These are phyloP conservation scores for Tautogolabrus adspersus DNA, from an alignment of 2,113 vertebrate species.

Conservation along the genomic window DNA sequence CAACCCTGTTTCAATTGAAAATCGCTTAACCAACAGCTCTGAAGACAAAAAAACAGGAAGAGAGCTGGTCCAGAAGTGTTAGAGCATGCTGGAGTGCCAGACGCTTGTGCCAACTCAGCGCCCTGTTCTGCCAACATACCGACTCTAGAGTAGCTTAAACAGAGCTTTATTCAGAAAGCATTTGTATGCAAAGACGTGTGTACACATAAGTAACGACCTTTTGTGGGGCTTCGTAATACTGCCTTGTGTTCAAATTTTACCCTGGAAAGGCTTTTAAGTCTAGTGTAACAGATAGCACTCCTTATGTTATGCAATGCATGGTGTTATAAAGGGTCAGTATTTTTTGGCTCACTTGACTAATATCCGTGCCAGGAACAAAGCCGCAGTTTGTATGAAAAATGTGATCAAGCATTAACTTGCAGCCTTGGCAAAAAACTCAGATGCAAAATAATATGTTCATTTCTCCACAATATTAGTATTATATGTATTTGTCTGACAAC, in stretches of 20 bases:
- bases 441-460: neutral
- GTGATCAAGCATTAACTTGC: neutral
- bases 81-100: constrained; percentile 37
- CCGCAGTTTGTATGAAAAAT: too few relatives aligned
- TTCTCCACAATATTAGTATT: neutral
- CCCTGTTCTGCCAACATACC: constrained; percentile 43
- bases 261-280: neutral
- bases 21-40: constrained; percentile 51
- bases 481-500: too few relatives aligned
- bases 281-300: neutral
- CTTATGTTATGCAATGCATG: neutral
- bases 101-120: constrained; percentile 47
- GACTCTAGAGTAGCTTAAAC: constrained; percentile 20
- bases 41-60: constrained; percentile 57
- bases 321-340: neutral
- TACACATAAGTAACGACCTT: neutral
- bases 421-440: neutral
- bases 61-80: constrained; percentile 44
- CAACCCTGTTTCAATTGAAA: constrained; percentile 18
- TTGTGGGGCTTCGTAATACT: neutral
- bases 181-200: constrained; percentile 10
- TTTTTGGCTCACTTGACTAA: constrained; percentile 4
- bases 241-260: neutral
- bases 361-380: neutral
- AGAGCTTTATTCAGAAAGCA: constrained; percentile 20